phyloP scores from a whole-genome alignment of 2,113 vertebrate genomes.

The Odocoileus virginianus region DNA sequence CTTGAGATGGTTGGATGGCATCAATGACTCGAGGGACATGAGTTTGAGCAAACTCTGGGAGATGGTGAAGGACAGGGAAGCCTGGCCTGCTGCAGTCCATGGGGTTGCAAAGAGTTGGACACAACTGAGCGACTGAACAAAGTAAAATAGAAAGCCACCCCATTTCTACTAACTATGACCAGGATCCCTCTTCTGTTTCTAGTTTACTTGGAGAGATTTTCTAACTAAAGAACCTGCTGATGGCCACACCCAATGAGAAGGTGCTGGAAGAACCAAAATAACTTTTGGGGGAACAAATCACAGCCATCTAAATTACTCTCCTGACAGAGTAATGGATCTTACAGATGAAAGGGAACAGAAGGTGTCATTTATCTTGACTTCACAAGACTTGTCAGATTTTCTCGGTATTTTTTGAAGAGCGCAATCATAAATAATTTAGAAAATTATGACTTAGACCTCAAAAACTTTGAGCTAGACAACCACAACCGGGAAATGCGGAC shows the following conservation, averaged over 20 bases:
- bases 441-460: slow-evolving; percentile 67
- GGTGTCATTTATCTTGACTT: slow-evolving; percentile 63
- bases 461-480: background rate
- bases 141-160: background rate
- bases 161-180: background rate
- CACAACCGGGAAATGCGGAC: background rate
- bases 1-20: background rate
- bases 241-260: slow-evolving; percentile 1
- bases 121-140: background rate
- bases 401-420: slow-evolving; percentile 58
- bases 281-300: slow-evolving; percentile 50
- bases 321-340: slow-evolving; percentile 59
- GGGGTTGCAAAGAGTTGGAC: background rate
- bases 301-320: slow-evolving; percentile 52
- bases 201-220: background rate
- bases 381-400: slow-evolving; percentile 55
- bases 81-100: background rate
- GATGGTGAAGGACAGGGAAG: background rate
- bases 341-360: slow-evolving; percentile 50
- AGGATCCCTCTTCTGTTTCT: background rate
- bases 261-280: slow-evolving; percentile 45
- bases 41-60: background rate
- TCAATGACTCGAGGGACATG: background rate
- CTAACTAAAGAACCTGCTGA: background rate
- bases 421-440: slow-evolving; percentile 65